Percentiles rank a stretch among this genome's conserved stretches.
Conservation (phyloP, 2,888 invertebrate species). For the Hirtodrosophila cameraria region DNA sequence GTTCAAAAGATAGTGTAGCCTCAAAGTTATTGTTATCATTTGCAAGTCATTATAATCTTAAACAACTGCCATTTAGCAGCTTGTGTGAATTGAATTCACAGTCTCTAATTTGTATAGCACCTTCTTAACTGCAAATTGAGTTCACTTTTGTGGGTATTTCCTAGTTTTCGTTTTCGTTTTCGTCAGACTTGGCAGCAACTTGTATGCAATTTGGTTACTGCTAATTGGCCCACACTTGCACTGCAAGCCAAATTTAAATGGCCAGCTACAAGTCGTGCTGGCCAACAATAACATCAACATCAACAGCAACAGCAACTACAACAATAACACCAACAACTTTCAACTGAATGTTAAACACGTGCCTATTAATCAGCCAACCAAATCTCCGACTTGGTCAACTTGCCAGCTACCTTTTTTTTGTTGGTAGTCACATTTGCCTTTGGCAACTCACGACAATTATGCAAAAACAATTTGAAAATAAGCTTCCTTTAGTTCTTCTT, state of each 20-base stretch:
- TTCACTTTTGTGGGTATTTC: constrained; percentile 7
- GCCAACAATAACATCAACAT: too few relatives aligned
- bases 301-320: background rate
- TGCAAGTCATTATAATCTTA: constrained; percentile 2
- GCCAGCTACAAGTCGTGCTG: constrained; percentile 53
- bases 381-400: constrained; percentile 49
- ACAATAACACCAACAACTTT: constrained; percentile 24
- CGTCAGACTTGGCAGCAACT: constrained; percentile 41
- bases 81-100: constrained; percentile 23
- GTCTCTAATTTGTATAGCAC: constrained; percentile 53
- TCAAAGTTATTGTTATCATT: too few relatives aligned
- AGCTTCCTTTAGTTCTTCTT: too few relatives aligned
- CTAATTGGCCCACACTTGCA: constrained; percentile 75
- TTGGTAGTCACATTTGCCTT: too few relatives aligned
- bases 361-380: constrained; percentile 66
- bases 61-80: constrained; percentile 27
- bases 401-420: too few relatives aligned
- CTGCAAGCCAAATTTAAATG: constrained; percentile 63
- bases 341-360: constrained; percentile 46
- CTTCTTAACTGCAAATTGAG: constrained; percentile 17
- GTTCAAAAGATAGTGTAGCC: too few relatives aligned
- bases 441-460: too few relatives aligned
- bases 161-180: too few relatives aligned
- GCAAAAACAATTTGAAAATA: too few relatives aligned
- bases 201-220: constrained; percentile 57